Conservation (phyloP, 1,140 invertebrate genomes). For the Subanguina moxae region DNA sequence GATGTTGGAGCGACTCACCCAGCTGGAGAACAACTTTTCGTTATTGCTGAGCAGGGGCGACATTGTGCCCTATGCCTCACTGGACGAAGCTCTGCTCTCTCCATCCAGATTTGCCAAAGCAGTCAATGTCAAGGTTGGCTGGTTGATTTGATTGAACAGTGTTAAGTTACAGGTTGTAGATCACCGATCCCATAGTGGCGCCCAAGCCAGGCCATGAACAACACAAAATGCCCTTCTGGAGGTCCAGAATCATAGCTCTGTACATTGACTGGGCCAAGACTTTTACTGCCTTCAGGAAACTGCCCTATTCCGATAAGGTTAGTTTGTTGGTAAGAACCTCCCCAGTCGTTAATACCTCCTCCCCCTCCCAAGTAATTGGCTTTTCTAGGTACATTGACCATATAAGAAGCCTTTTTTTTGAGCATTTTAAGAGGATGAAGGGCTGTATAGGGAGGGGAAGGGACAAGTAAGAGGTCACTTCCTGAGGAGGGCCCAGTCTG, state of each 20-base stretch:
- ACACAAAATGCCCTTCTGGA: conserved; percentile 57
- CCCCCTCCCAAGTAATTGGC: too few relatives aligned
- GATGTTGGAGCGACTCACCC: conserved; percentile 51
- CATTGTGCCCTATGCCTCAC: conserved; percentile 46
- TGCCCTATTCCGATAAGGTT: conserved; percentile 56
- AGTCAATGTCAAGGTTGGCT: conserved; percentile 51
- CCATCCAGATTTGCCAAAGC: conserved; percentile 48
- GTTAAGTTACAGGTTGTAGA: conserved; percentile 32
- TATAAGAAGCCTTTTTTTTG: too few relatives aligned
- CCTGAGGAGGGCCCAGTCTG: too few relatives aligned
- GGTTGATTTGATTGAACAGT: neutral
- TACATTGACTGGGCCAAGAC: conserved; percentile 59
- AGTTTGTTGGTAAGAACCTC: neutral
- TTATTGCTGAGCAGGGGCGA: conserved; percentile 51
- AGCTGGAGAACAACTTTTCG: conserved; percentile 56
- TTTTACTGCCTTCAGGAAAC: conserved; percentile 51
- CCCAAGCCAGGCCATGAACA: conserved; percentile 44
- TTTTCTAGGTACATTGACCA: too few relatives aligned
- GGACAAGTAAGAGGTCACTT: too few relatives aligned
- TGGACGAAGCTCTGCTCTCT: conserved; percentile 46
- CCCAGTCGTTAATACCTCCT: too few relatives aligned
- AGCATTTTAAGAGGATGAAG: too few relatives aligned
- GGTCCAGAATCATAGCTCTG: conserved; percentile 53
- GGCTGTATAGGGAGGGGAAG: too few relatives aligned
- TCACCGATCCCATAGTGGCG: conserved; percentile 52